Evolutionary conservation across 2,113 vertebrate genomes (phyloP).

Genomic region (Syngnathus typhle): DNA sequence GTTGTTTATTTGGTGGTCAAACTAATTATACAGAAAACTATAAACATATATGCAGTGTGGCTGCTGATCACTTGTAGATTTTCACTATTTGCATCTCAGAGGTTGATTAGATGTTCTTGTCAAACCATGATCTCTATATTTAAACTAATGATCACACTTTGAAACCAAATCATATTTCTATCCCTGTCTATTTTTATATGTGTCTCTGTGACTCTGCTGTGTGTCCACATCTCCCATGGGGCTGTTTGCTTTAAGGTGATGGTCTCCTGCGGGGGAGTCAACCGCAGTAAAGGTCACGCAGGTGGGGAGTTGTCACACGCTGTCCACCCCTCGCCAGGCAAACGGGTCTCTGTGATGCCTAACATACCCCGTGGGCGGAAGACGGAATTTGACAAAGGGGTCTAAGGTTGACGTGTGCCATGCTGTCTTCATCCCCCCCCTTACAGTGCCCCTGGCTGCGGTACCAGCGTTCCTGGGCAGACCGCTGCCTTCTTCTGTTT

Average conservation of each 20-base stretch:
- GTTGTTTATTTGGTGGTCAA: neutral
- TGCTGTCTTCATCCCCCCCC: conserved; percentile 52
- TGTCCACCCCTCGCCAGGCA: conserved; percentile 59
- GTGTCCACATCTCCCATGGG: conserved; percentile 52
- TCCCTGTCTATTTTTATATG: conserved; percentile 16
- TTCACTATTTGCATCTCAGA: neutral
- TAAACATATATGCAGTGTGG: neutral
- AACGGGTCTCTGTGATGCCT: conserved; percentile 51
- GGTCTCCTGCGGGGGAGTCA: conserved; percentile 64
- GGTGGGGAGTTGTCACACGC: conserved; percentile 71
- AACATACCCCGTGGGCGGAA: conserved; percentile 47
- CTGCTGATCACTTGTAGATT: neutral
- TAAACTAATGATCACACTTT: neutral
- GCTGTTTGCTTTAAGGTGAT: conserved; percentile 62
- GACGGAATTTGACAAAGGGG: conserved; percentile 26
- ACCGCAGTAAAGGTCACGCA: conserved; percentile 74
- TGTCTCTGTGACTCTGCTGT: conserved; percentile 15
- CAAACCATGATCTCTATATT: neutral
- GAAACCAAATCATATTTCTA: neutral
- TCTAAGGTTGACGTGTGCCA: conserved; percentile 62
- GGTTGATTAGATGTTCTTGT: too few relatives aligned
- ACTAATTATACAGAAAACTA: neutral
- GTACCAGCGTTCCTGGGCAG: conserved; percentile 41
- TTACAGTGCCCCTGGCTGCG: conserved; percentile 42
- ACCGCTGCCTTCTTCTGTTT: conserved; percentile 52